Percentiles rank a stretch among this genome's conserved stretches.
phyloP scores from a whole-genome alignment of 2,888 invertebrate genomes.

The Prosopocoilus inquinatus region DNA sequence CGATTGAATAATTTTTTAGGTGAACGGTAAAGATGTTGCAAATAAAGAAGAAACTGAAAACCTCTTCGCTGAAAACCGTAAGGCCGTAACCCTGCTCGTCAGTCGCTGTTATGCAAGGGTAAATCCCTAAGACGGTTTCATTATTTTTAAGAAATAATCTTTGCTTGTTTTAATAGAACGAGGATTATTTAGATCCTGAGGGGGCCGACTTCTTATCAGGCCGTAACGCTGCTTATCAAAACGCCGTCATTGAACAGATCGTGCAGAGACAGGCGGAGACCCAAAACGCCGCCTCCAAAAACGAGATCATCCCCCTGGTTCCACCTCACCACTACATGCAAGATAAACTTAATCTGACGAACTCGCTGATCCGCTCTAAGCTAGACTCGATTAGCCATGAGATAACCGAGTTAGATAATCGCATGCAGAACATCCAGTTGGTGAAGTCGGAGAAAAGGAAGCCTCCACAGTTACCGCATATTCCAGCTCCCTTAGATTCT shows the following conservation, averaged over 20 bases:
- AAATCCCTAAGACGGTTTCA: slow-evolving; percentile 32
- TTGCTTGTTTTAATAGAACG: slow-evolving; percentile 31
- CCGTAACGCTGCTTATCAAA: slow-evolving; percentile 50
- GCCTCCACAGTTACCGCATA: slow-evolving; percentile 42
- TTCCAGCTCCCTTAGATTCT: slow-evolving; percentile 46
- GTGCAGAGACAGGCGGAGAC: slow-evolving; percentile 47
- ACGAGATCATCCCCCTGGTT: slow-evolving; percentile 42
- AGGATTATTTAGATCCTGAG: slow-evolving; percentile 40
- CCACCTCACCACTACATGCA: slow-evolving; percentile 46
- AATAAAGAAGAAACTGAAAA: slow-evolving; percentile 61
- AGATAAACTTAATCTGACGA: slow-evolving; percentile 42
- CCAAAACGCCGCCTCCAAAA: slow-evolving; percentile 24
- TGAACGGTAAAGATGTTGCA: slow-evolving; percentile 61
- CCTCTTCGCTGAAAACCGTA: slow-evolving; percentile 59
- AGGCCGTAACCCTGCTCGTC: slow-evolving; percentile 59
- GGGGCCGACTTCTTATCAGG: slow-evolving; percentile 31
- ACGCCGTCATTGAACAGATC: slow-evolving; percentile 54
- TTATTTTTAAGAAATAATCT: neutral
- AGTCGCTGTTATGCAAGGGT: slow-evolving; percentile 60
- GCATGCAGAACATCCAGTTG: slow-evolving; percentile 61
- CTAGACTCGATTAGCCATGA: slow-evolving; percentile 54
- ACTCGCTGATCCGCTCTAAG: slow-evolving; percentile 43
- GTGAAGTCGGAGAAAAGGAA: slow-evolving; percentile 49
- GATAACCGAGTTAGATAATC: slow-evolving; percentile 56
- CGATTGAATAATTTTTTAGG: slow-evolving; percentile 38